Evolutionary conservation across 1,140 invertebrate genomes (phyloP).

Genomic region (Eumeta japonica): DNA sequence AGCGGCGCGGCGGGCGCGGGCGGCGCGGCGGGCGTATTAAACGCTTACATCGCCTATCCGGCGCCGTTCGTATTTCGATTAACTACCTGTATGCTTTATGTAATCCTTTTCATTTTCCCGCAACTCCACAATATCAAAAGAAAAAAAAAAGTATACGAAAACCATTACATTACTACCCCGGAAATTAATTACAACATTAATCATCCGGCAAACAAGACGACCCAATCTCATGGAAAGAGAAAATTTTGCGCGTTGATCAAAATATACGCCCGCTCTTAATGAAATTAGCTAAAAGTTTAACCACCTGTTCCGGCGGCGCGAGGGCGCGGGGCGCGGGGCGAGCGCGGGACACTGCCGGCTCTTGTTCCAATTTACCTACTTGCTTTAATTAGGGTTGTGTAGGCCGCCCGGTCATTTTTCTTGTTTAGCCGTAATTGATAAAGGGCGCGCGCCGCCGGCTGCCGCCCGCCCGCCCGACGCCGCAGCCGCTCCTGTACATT

Average conservation of each 20-base stretch:
- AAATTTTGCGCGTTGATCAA: constrained; percentile 25
- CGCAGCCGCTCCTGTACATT: no score
- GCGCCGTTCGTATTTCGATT: no score
- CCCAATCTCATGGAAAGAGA: constrained; percentile 13
- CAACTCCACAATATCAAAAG: no score
- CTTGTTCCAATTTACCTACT: constrained; percentile 45
- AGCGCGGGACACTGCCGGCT: constrained; percentile 22
- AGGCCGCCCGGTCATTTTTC: constrained; percentile 46
- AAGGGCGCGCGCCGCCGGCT: constrained; percentile 27
- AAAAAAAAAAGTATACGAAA: no score
- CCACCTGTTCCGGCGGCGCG: constrained; percentile 27
- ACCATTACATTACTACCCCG: no score
- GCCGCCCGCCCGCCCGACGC: no score
- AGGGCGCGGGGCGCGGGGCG: constrained; percentile 10
- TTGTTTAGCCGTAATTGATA: constrained; percentile 54
- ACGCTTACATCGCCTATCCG: no score
- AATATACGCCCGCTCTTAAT: constrained; percentile 32
- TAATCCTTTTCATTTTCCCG: no score
- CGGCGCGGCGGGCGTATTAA: no score
- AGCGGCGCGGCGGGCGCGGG: no score
- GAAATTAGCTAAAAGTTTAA: constrained; percentile 40
- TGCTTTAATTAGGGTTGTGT: constrained; percentile 48
- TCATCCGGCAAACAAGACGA: constrained; percentile 9
- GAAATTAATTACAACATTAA: constrained; percentile 16
- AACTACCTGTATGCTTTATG: no score